Evolutionary conservation across 2,113 vertebrate genomes (phyloP).

Genomic region (Pionites leucogaster): DNA sequence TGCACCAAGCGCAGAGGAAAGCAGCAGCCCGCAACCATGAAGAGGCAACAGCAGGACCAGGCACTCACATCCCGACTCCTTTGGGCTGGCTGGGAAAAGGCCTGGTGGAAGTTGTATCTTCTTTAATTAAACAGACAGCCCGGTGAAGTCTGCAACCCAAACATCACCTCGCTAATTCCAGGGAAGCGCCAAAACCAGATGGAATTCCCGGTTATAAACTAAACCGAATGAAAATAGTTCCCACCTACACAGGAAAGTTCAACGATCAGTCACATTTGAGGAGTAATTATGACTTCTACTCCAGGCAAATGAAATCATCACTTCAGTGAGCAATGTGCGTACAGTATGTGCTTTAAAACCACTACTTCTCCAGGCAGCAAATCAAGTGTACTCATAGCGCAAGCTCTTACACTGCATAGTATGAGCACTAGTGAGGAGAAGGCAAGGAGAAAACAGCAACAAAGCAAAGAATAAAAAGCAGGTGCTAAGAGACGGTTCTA

Average conservation of each 20-base stretch:
- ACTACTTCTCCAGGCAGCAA: not conserved
- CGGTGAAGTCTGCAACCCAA: not conserved
- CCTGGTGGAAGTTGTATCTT: not conserved
- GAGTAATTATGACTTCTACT: not conserved
- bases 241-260: not conserved
- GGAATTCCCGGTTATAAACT: not conserved
- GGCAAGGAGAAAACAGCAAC: not conserved
- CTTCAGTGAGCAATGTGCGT: not conserved
- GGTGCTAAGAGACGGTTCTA: not conserved
- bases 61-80: not conserved
- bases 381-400: not conserved
- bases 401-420: accelerated
- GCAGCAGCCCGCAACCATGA: not conserved
- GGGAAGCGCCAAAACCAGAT: not conserved
- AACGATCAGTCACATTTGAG: not conserved
- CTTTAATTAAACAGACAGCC: not conserved
- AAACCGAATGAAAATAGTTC: not conserved
- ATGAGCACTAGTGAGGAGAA: not conserved
- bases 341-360: not conserved
- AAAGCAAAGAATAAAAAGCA: not conserved
- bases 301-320: not conserved
- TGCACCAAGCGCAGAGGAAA: not conserved
- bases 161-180: not conserved
- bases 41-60: not conserved
- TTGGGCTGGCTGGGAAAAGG: not conserved